Base-by-base conservation (phyloP, 2,113 vertebrate genomes). In the Anseranas semipalmata region DNA sequence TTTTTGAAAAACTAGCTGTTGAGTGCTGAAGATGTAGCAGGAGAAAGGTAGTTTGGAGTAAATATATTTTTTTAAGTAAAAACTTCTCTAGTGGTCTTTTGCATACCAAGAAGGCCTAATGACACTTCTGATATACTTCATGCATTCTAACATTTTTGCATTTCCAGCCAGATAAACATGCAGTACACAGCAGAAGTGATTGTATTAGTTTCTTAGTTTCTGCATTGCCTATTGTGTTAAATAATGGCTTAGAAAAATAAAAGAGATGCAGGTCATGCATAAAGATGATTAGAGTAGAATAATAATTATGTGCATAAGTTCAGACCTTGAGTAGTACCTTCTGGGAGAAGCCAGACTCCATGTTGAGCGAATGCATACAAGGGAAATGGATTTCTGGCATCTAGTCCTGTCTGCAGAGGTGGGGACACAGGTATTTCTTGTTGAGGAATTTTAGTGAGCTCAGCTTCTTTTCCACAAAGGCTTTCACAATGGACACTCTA, bases 251-350 rank as follows among this genome's bases (percentile, higher is more conserved):
- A 87, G 94, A 87, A 94, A 93, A 95, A 87, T 33, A 96, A 92
- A 95, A 89, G 93, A 96, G 96, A 95, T 89, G 77, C 81, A 92
- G 70, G 88, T 90, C 80, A 87, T 91, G 84, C 89, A 95, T 96
- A 96, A 92, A 96, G 80, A 91, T 92, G 93, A 85, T 76, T 65
- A 67, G 41, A 82, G 41, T 30, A 68, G 89, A 92, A 91, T 91
- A 91, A 67, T 68, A 82, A 89, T 81, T 35, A 41, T 14, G 22
- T 87, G 84, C 45, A 24, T 46, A 70, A 85, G 74, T 92, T 95
- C 74, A 82, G 39, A 25, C 70, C 15, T 60, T 17, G 35, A 46
- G 72, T 59, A 41, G 65, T 21, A 27, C 6, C 0, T 50, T 77
- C n/a, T 59, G 80, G 82, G 76, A 68, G 83, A 81, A 87, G 85